phyloP scores from a whole-genome alignment of 2,888 invertebrate genomes.

The Trissolcus brochymenae region DNA sequence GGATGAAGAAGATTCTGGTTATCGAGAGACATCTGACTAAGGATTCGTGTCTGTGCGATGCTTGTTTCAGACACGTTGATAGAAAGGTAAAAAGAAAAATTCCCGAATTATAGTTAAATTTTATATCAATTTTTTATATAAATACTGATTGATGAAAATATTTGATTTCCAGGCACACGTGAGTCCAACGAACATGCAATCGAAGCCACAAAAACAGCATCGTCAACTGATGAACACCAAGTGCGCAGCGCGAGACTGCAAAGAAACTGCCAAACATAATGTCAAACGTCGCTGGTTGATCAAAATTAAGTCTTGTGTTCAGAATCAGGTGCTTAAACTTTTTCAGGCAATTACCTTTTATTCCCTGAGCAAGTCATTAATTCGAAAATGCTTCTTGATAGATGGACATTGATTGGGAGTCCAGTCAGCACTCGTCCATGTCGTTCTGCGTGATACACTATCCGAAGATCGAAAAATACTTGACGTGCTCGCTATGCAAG shows the following conservation, averaged over 20 bases:
- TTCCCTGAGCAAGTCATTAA: not conserved
- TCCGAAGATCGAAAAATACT: slow-evolving; percentile 83
- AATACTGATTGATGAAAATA: not conserved
- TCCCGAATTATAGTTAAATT: not conserved
- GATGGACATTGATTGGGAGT: slow-evolving; percentile 76
- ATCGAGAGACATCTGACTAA: slow-evolving; percentile 89
- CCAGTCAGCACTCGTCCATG: slow-evolving; percentile 72
- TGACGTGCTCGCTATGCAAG: slow-evolving; percentile 87
- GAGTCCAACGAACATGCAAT: slow-evolving; percentile 72
- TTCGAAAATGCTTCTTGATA: slow-evolving; percentile 54
- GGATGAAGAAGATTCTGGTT: slow-evolving; percentile 88
- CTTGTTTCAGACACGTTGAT: slow-evolving; percentile 91
- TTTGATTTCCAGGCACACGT: slow-evolving; percentile 67
- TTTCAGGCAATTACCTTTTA: too few relatives aligned
- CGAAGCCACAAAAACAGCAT: slow-evolving; percentile 72
- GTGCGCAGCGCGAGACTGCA: slow-evolving; percentile 73
- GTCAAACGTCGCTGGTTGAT: slow-evolving; percentile 76
- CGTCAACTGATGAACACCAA: slow-evolving; percentile 71
- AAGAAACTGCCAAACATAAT: slow-evolving; percentile 73
- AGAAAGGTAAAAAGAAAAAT: slow-evolving; percentile 71
- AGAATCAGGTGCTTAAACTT: slow-evolving; percentile 65
- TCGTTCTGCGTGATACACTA: slow-evolving; percentile 81
- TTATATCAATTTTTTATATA: not conserved
- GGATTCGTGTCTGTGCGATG: slow-evolving; percentile 91
- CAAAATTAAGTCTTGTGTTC: slow-evolving; percentile 72